These are phyloP conservation scores for Polyommatus iphigenia DNA, from an alignment of 2,888 invertebrate genomes.

Conservation along the genomic window DNA sequence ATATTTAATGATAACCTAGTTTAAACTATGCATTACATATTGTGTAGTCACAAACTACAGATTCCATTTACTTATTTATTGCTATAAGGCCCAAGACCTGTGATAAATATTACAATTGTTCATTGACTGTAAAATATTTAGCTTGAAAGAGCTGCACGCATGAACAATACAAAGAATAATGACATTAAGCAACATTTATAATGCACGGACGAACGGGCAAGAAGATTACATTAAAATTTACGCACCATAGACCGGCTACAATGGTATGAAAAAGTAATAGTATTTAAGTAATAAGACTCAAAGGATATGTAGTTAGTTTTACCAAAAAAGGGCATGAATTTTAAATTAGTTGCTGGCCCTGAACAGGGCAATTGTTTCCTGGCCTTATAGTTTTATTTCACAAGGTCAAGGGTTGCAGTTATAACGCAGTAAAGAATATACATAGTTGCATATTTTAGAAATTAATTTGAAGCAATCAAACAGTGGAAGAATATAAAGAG, in stretches of 20 bases:
- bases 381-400: constrained; percentile 48
- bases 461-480: background rate
- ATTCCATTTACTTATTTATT: background rate
- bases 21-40: background rate
- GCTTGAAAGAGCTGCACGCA: background rate
- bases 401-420: constrained; percentile 50
- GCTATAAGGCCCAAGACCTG: background rate
- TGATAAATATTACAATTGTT: background rate
- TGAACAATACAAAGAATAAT: constrained; percentile 12
- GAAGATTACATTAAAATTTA: constrained; percentile 20
- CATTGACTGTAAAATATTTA: constrained; percentile 18
- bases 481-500: too few relatives aligned
- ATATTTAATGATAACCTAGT: background rate
- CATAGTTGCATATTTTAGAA: background rate
- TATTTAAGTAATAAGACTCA: background rate
- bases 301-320: constrained; percentile 3
- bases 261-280: background rate
- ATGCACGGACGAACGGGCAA: constrained; percentile 5
- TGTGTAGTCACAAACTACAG: background rate
- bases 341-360: constrained; percentile 62
- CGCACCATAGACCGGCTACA: background rate
- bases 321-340: constrained; percentile 33
- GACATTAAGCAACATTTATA: constrained; percentile 10
- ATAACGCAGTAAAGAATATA: constrained; percentile 38
- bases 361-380: constrained; percentile 52